A percentile compares a stretch with the other conserved stretches of the same genome.
Conservation (phyloP, 2,113 vertebrate species). For the Herpailurus yagouaroundi region DNA sequence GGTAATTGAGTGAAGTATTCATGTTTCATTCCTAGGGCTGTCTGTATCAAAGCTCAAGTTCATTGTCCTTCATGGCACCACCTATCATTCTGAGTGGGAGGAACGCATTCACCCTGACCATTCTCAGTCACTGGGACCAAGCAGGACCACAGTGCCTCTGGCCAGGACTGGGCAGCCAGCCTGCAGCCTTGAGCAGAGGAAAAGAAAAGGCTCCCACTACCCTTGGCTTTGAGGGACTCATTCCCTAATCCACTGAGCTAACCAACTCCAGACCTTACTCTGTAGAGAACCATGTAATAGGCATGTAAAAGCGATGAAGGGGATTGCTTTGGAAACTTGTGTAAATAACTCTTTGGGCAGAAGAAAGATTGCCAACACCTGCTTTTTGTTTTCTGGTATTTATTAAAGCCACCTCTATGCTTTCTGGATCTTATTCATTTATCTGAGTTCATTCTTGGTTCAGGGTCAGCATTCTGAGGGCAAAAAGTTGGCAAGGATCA, state of each 20-base stretch:
- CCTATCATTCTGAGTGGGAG: neutral
- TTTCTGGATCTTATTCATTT: slow-evolving; percentile 78
- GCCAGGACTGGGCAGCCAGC: neutral
- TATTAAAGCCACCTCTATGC: slow-evolving; percentile 75
- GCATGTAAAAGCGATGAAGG: slow-evolving; percentile 76
- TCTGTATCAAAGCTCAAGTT: neutral
- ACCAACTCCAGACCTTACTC: slow-evolving; percentile 70
- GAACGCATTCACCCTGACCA: neutral
- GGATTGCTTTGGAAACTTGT: slow-evolving; percentile 80
- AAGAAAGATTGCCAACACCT: slow-evolving; percentile 76
- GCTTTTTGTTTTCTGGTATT: slow-evolving; percentile 80
- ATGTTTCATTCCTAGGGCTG: neutral
- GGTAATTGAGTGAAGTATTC: neutral
- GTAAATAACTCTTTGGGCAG: slow-evolving; percentile 77
- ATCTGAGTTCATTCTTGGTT: slow-evolving; percentile 78
- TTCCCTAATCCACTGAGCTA: slow-evolving; percentile 62
- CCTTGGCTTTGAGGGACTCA: slow-evolving; percentile 49
- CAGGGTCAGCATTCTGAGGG: slow-evolving; percentile 59
- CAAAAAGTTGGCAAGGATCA: slow-evolving; percentile 65
- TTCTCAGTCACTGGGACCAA: neutral
- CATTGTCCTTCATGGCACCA: neutral
- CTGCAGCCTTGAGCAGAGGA: neutral
- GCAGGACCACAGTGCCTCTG: neutral
- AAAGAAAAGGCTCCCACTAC: neutral
- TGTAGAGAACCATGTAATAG: slow-evolving; percentile 75